Conservation (phyloP, 2,888 invertebrate species). For the Latheticus oryzae region DNA sequence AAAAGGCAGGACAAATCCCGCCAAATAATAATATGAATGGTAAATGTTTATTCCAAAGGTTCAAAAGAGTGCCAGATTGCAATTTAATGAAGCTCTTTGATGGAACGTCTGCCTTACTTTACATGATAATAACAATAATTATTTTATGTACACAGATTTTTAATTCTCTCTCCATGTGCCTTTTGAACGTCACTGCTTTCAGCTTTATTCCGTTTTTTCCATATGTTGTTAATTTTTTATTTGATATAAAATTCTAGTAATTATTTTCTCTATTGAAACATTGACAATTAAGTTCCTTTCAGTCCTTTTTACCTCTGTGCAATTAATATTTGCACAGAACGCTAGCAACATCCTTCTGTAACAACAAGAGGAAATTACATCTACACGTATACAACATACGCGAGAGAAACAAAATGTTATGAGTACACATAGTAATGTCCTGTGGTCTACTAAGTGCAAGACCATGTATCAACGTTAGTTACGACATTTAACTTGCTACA, state of each 20-base stretch:
- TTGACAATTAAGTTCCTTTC: too few relatives aligned
- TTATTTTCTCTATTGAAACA: too few relatives aligned
- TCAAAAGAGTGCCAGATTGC: slow-evolving; percentile 20
- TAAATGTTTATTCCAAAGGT: slow-evolving; percentile 36
- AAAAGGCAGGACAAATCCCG: slow-evolving; percentile 17
- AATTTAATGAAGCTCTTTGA: slow-evolving; percentile 37
- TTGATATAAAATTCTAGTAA: too few relatives aligned
- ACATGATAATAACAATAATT: slow-evolving; percentile 36
- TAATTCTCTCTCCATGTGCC: too few relatives aligned
- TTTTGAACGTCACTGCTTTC: too few relatives aligned
- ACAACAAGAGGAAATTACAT: slow-evolving; percentile 37
- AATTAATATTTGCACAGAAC: slow-evolving; percentile 24
- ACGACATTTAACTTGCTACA: slow-evolving; percentile 55
- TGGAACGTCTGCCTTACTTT: slow-evolving; percentile 20
- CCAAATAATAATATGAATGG: slow-evolving; percentile 36
- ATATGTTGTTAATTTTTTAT: too few relatives aligned
- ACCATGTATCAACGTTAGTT: slow-evolving; percentile 58
- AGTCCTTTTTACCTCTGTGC: too few relatives aligned
- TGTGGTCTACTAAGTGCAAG: slow-evolving; percentile 55
- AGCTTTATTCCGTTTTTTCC: too few relatives aligned
- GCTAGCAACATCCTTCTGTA: slow-evolving; percentile 5
- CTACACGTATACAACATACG: slow-evolving; percentile 44
- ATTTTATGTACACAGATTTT: too few relatives aligned
- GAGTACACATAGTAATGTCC: slow-evolving; percentile 50
- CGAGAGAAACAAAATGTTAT: slow-evolving; percentile 46